Evolutionary conservation across 1,140 invertebrate species (phyloP), one percentile per base, ranked within the genome.

Genomic region (Diorhabda elongata): DNA sequence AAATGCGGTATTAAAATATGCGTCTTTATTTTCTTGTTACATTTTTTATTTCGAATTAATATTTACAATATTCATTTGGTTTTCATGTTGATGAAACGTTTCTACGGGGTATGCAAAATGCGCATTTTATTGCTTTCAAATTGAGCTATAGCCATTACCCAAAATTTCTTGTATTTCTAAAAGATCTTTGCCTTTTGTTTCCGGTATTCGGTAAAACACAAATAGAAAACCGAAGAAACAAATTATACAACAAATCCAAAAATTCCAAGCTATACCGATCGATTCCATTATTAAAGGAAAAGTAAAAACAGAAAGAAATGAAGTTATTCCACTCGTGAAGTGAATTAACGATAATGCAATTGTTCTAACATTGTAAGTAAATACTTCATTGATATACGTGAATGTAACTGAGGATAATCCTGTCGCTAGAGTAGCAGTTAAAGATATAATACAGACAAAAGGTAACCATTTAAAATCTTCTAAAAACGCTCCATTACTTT

Each of bases 381-480:
- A 92, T 73, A 95, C 86, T 80, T 96, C 92, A 3, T 88, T 89
- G 84, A 94, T 89, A 42, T 96, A 85, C 0, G 92, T 87, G 92
- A 92, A 94, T 0, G 92, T 91, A 8, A 96, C 81, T 0, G 93
- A 91, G 0, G 93, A 93, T 71, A 92, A 89, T 2, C 91, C 92
- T 11, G 76, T 73, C 65, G 72, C 76, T 59, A 74, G 78, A 63
- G 64, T 60, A 3, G 73, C 68, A 41, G 80, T 78, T 56, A 76
- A 80, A 0, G 72, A 8, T 3, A 79, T 58, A 8, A 80, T 58
- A 61, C 69, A 69, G 3, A 71, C 63, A 6, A 80, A 52, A 9
- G 79, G 79, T 42, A 80, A 60, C 79, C 79, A 80, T 44, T 58
- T 74, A 45, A 79, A 69, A 57, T 61, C 57, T 2, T 66, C 61